Base-by-base conservation (phyloP, 53 echinoderm and acorn worm species). In the Glandiceps talaboti region DNA sequence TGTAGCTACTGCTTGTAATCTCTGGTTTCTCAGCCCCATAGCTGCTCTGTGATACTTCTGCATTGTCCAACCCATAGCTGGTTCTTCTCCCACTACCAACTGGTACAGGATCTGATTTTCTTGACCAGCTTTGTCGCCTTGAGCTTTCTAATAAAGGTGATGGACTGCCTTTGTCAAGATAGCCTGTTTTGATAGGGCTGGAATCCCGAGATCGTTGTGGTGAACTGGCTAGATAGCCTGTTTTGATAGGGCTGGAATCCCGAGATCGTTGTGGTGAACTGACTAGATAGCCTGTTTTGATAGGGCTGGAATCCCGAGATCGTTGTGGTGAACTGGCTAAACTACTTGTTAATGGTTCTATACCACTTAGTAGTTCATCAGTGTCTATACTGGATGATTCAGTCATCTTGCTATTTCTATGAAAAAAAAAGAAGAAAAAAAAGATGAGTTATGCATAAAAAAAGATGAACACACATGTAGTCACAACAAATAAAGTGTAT, bases 301-400 rank as follows among this genome's bases (percentile, higher is more conserved):
- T 20, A 12, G 64, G 64, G 64, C 64, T 45, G 6, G 64, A 45
- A 20, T 45, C 20, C 64, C 64, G 20, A 45, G 64, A 45, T 45
- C 64, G 6, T 45, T 45, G 83, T 30, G 91, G 86, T 28, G 94
- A 86, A 31, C 85, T 80, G 32, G 88, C 83, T 14, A 87, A 77
- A 73, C 87, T 86, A 31, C 82, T 88, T 73, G 80, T 86, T 33
- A 91, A 79, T 27, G 94, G 89, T 76, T 94, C 94, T 33, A 94
- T 86, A 14, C 91, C 91, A 86, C 94, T 94, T 73, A 94, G 72
- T 45, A 45, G 20, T 0, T 84, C 79, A 74, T 92, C 92, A 73
- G 86, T 87, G 76, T 86, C 86, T 28, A 84, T 73, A 73, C 77
- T 74, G 64, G 64, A 45, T 45, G 64, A 45, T 20, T 45, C 64